These are phyloP conservation scores for Schizotus pectinicornis DNA, from an alignment of 2,888 invertebrate genomes.

Conservation along the genomic window DNA sequence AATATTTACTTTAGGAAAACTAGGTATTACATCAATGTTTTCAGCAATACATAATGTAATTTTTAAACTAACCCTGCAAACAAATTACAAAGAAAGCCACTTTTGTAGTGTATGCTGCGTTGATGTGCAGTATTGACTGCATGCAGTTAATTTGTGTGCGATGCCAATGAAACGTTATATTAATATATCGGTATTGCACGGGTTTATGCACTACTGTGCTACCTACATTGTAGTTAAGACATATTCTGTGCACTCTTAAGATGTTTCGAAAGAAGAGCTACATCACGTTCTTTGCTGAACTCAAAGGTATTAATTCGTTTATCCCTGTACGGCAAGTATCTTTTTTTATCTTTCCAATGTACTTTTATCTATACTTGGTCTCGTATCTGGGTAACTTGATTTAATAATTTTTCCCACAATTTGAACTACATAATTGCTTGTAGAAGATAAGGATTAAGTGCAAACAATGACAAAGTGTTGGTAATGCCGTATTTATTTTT, in stretches of 20 bases:
- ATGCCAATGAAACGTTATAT: slow-evolving; percentile 8
- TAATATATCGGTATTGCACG: slow-evolving; percentile 13
- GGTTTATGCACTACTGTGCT: slow-evolving; percentile 20
- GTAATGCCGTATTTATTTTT: too few species aligned
- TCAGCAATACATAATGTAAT: too few species aligned
- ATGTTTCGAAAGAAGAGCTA: slow-evolving; percentile 10
- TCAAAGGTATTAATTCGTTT: slow-evolving; percentile 11
- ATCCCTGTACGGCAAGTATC: background rate
- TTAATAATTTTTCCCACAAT: background rate
- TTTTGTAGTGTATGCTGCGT: too few species aligned
- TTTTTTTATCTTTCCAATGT: background rate
- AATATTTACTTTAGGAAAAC: too few species aligned
- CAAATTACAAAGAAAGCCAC: too few species aligned
- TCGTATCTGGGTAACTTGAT: background rate
- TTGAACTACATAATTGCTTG: background rate
- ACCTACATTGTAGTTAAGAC: slow-evolving; percentile 11
- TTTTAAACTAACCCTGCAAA: too few species aligned
- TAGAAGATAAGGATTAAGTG: too few species aligned
- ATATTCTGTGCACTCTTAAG: background rate
- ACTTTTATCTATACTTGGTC: background rate
- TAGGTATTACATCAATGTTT: too few species aligned
- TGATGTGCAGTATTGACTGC: background rate
- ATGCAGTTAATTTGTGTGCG: slow-evolving; percentile 8
- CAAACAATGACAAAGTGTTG: too few species aligned
- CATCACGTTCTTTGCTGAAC: slow-evolving; percentile 4